Conservation (phyloP, 2,113 vertebrate genomes). For the Turnix velox region DNA sequence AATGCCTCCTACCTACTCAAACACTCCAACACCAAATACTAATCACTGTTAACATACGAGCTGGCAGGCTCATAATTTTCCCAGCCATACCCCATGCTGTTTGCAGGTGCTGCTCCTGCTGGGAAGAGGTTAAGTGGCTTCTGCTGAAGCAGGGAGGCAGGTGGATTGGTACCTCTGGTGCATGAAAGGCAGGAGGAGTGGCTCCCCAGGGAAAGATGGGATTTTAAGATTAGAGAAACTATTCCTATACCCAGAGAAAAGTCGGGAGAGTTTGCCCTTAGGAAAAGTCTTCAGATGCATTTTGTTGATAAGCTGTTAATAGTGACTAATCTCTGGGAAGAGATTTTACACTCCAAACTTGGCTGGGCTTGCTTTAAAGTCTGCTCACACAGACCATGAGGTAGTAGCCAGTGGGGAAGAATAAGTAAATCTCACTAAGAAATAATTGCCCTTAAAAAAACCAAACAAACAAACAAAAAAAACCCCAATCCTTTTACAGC, state of each 20-base stretch:
- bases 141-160: conserved; percentile 55
- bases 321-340: background rate
- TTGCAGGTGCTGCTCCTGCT: conserved; percentile 56
- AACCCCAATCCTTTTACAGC: background rate
- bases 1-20: conserved; percentile 57
- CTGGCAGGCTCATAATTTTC: conserved; percentile 44
- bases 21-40: conserved; percentile 63
- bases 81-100: conserved; percentile 50
- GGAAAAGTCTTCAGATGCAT: background rate
- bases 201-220: background rate
- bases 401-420: background rate
- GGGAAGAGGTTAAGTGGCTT: conserved; percentile 63
- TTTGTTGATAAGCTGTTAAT: background rate
- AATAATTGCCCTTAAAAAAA: too few relatives aligned
- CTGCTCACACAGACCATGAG: background rate
- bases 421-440: background rate
- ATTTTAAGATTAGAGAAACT: conserved; percentile 17
- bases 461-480: too few relatives aligned
- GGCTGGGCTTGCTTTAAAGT: background rate
- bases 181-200: conserved; percentile 10
- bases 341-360: background rate
- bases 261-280: accelerated
- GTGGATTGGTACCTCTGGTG: conserved; percentile 22
- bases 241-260: background rate
- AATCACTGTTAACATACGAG: conserved; percentile 62